A percentile compares a stretch with the other conserved stretches of the same genome.
These are phyloP conservation scores for Zeugodacus cucurbitae DNA, from an alignment of 1,140 invertebrate genomes.

Conservation along the genomic window DNA sequence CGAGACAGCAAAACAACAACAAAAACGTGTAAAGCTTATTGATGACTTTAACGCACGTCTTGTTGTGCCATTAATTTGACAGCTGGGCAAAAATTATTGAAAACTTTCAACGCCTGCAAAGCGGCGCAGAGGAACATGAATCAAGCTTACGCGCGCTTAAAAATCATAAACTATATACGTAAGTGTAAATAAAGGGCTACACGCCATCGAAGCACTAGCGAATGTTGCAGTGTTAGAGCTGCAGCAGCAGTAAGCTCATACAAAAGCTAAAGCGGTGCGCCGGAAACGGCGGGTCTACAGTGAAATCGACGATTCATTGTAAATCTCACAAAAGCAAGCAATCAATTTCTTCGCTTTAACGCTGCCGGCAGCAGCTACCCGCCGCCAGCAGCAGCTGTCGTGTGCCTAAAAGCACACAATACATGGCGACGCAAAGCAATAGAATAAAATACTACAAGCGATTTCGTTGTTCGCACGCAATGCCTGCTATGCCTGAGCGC, in stretches of 20 bases:
- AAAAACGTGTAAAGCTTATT: background rate
- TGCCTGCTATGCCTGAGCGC: background rate
- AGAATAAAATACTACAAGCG: background rate
- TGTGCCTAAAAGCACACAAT: background rate
- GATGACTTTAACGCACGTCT: background rate
- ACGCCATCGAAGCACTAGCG: background rate
- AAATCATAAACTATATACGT: background rate
- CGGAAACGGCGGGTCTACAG: background rate
- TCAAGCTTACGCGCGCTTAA: background rate
- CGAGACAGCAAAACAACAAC: too few relatives aligned
- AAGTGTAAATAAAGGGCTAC: background rate
- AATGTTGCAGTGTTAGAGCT: background rate
- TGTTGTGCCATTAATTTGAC: background rate
- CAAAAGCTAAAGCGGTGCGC: background rate
- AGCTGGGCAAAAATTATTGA: background rate
- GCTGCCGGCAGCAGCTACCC: background rate
- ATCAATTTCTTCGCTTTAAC: background rate
- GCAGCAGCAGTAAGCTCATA: background rate
- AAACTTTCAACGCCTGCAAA: background rate
- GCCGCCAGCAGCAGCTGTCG: background rate
- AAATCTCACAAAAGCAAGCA: background rate
- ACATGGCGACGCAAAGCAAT: background rate
- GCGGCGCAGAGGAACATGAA: background rate
- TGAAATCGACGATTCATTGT: background rate
- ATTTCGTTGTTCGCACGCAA: background rate